Percentiles rank a stretch among this genome's conserved stretches.
phyloP scores from a whole-genome alignment of 1,140 invertebrate genomes.

The Drosophila navojoa region DNA sequence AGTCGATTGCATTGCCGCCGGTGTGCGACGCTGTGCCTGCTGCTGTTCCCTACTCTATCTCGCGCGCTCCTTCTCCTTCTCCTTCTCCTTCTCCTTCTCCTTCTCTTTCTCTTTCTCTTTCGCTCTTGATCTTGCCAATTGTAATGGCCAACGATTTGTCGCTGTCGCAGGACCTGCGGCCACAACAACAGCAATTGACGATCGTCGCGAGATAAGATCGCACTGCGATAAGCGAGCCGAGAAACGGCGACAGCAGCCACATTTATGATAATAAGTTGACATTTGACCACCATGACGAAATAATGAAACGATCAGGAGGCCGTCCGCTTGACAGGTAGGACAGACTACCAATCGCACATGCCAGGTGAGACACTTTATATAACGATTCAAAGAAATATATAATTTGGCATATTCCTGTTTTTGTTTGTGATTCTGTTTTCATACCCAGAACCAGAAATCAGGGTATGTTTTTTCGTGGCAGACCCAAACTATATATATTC shows the following conservation, averaged over 20 bases:
- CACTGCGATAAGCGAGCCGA: conserved; percentile 48
- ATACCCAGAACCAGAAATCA: too few relatives aligned
- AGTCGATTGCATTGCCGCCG: conserved; percentile 47
- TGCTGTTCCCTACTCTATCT: background rate
- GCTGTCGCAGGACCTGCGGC: conserved; percentile 65
- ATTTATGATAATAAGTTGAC: conserved; percentile 82
- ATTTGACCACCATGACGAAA: conserved; percentile 82
- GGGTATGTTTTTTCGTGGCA: too few relatives aligned
- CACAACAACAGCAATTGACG: conserved; percentile 65
- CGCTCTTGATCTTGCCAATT: conserved; percentile 12
- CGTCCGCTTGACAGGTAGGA: conserved; percentile 58
- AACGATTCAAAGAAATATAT: too few relatives aligned
- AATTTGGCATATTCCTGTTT: too few relatives aligned
- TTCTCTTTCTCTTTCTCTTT: background rate
- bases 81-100: too few relatives aligned
- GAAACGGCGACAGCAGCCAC: conserved; percentile 56
- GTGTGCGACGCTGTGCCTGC: background rate
- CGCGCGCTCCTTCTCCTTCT: too few relatives aligned
- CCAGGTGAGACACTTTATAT: too few relatives aligned
- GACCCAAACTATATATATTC: too few relatives aligned
- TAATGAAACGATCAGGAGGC: conserved; percentile 75
- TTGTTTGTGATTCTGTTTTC: too few relatives aligned
- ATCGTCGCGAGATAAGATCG: conserved; percentile 69
- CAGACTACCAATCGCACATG: conserved; percentile 23
- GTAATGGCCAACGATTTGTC: conserved; percentile 80